phyloP scores from a whole-genome alignment of 2,113 vertebrate genomes.

The Sisor rabdophorus region DNA sequence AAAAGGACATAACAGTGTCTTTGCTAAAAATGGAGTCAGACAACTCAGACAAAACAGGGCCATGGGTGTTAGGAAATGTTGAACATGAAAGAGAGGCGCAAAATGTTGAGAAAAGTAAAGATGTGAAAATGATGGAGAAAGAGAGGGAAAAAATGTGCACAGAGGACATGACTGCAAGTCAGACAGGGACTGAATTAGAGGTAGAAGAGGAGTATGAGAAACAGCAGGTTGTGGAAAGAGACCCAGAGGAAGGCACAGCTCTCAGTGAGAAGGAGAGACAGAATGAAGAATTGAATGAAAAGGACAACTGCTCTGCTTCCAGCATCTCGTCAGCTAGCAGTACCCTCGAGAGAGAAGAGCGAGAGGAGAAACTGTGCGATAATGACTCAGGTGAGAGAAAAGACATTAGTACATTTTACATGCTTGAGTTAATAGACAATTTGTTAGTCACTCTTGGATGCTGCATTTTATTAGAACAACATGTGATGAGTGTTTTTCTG shows the following conservation, averaged over 20 bases:
- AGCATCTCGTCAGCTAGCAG: conserved; percentile 97
- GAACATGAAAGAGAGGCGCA: conserved; percentile 36
- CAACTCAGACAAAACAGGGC: conserved; percentile 19
- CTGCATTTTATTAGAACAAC: neutral
- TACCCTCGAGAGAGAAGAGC: conserved; percentile 94
- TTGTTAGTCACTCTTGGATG: neutral
- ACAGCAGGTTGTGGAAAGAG: conserved; percentile 71
- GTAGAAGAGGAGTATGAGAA: conserved; percentile 69
- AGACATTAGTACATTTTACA: neutral
- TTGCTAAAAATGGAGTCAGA: conserved; percentile 39
- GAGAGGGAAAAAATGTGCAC: conserved; percentile 43
- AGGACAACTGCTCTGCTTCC: conserved; percentile 97
- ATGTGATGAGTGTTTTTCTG: neutral
- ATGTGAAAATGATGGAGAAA: conserved; percentile 41
- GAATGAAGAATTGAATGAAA: conserved; percentile 95
- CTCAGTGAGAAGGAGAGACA: conserved; percentile 95
- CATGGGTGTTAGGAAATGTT: conserved; percentile 42
- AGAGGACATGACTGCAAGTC: conserved; percentile 48
- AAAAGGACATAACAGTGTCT: conserved; percentile 21
- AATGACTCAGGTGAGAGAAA: conserved; percentile 75
- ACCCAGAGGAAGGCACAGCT: conserved; percentile 76
- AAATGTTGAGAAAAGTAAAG: conserved; percentile 55
- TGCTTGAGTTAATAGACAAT: neutral
- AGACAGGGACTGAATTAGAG: conserved; percentile 57
- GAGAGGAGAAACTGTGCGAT: conserved; percentile 83